phyloP scores from a whole-genome alignment of 2,113 vertebrate genomes.

The Psittacara wagleri region DNA sequence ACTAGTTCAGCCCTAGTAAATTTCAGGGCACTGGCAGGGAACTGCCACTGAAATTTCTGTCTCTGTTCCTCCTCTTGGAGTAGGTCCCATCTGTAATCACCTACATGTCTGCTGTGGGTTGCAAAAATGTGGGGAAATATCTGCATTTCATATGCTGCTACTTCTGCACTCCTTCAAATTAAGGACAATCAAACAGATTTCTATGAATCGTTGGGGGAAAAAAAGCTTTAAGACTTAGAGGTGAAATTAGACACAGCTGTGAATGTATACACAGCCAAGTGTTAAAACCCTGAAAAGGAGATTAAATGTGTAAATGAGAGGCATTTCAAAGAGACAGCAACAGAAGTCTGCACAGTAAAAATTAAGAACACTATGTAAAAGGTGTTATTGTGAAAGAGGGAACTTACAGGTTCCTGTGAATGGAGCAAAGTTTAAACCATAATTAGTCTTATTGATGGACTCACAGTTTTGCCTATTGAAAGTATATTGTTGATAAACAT shows the following conservation, averaged over 20 bases:
- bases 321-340: neutral
- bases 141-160: neutral
- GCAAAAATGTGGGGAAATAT: neutral
- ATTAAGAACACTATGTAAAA: neutral
- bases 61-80: neutral
- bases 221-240: neutral
- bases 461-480: neutral
- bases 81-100: neutral
- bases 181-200: neutral
- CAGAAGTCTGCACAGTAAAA: neutral
- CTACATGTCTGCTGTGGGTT: neutral
- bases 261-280: neutral
- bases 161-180: neutral
- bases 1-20: neutral
- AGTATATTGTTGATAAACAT: neutral
- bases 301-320: conserved; percentile 8
- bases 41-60: neutral
- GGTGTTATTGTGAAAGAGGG: neutral
- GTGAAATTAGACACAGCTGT: neutral
- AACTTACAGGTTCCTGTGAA: neutral
- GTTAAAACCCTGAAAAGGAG: conserved; percentile 4
- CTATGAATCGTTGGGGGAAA: neutral
- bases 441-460: neutral
- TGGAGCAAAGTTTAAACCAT: neutral
- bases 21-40: neutral